These are phyloP conservation scores for Leptodactylus fallax DNA, from an alignment of 2,797 vertebrate genomes.

Conservation along the genomic window DNA sequence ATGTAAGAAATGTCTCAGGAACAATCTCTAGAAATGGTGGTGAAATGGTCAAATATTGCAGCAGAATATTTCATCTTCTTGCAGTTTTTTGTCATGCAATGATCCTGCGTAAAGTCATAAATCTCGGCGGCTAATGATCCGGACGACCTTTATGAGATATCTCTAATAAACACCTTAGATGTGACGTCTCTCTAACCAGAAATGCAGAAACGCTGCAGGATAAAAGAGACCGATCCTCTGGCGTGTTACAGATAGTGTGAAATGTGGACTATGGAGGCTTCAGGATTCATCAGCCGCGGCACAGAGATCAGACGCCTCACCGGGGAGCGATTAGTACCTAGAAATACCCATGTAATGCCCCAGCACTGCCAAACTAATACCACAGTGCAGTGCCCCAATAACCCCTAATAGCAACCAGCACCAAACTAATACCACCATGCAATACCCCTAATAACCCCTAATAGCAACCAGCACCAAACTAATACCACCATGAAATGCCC, in stretches of 20 bases:
- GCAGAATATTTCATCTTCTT: background rate
- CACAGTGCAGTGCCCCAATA: background rate
- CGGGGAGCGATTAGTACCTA: too few relatives aligned
- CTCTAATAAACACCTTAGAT: conserved; percentile 15
- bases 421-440: too few relatives aligned
- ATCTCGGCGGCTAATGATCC: conserved; percentile 27
- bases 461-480: too few relatives aligned
- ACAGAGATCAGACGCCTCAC: too few relatives aligned
- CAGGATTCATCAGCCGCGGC: too few relatives aligned
- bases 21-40: background rate
- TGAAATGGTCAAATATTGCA: conserved; percentile 9
- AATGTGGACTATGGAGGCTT: background rate
- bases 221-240: background rate
- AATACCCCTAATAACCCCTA: too few relatives aligned
- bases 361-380: background rate
- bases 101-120: conserved; percentile 3
- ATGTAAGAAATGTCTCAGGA: background rate
- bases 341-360: too few relatives aligned
- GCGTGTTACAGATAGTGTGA: background rate
- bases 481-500: too few relatives aligned
- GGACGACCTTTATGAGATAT: conserved; percentile 13
- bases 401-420: background rate
- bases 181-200: background rate
- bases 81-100: background rate
- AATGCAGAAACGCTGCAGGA: background rate